Base-by-base conservation (phyloP, 2,113 vertebrate genomes). In the Ophiodon elongatus region DNA sequence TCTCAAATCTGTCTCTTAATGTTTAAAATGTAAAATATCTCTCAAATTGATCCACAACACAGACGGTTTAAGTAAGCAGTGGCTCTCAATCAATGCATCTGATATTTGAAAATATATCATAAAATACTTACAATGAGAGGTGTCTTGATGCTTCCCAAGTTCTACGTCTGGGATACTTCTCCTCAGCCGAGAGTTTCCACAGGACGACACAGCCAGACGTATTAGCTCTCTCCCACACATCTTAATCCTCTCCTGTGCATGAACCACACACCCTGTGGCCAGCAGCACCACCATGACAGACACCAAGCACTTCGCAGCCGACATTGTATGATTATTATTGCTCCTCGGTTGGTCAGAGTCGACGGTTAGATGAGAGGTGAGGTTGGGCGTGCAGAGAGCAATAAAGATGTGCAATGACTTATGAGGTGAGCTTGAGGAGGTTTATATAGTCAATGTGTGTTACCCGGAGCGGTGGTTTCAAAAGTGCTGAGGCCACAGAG, bases 191-290 rank as follows among this genome's bases (percentile, higher is more conserved):
- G 96, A 93, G 75, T 91, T 95, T 6, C 96, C 93, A 23, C 95
- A 95, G 0, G 94, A 92, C 1, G 91, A 92, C 56, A 96, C 92
- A 0, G 94, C 92, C 79, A 92, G 88, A 15, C 92, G 88, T 77
- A 95, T 94, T 77, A 96, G 93, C 15, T 95, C 94, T 8, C 94
- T 87, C 7, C 95, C 94, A 27, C 95, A 96, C 43, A 94, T 94
- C 86, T 94, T 94, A 57, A 95, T 86, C 72, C 89, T 86, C 10
- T 95, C 94, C 78, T 95, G 85, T 11, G 85, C 80, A 1, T 90
- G 75, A 57, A 33, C 71, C 33, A 25, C 85, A 52, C 59, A 41
- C 63, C 19, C 87, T 23, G 63, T 66, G n/a, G 91, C 65, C 56
- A 87, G 39, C 6, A 94, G 67, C 70, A 93, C 64, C 59, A 88